phyloP scores from a whole-genome alignment of 2,797 vertebrate genomes.

The Hydrocynus forskahlii region DNA sequence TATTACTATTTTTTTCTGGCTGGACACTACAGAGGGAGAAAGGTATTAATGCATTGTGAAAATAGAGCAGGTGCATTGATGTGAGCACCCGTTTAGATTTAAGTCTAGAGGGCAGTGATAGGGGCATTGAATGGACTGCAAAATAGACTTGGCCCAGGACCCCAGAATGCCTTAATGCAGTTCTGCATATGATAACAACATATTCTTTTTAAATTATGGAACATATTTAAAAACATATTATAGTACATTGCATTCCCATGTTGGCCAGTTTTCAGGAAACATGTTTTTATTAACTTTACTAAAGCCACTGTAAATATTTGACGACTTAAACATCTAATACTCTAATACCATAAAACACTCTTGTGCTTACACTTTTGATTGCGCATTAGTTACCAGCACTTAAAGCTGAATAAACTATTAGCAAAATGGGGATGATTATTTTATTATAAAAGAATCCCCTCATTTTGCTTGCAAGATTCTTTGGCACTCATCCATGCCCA shows the following conservation, averaged over 20 bases:
- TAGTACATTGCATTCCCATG: too few relatives aligned
- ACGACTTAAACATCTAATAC: too few relatives aligned
- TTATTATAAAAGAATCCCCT: too few relatives aligned
- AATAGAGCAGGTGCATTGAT: too few relatives aligned
- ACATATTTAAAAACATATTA: not conserved
- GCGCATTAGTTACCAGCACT: too few relatives aligned
- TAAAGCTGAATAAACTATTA: too few relatives aligned
- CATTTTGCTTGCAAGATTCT: too few relatives aligned
- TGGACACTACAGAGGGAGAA: not conserved
- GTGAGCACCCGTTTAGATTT: too few relatives aligned
- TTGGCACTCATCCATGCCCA: not conserved
- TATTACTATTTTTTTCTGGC: not conserved
- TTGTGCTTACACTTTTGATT: not conserved
- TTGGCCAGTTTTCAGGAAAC: not conserved
- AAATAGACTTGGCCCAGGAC: not conserved
- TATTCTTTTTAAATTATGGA: not conserved
- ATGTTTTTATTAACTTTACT: not conserved
- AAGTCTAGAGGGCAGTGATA: too few relatives aligned
- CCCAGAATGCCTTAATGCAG: not conserved
- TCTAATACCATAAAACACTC: too few relatives aligned
- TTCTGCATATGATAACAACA: not conserved
- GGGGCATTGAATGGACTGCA: not conserved
- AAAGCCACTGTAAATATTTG: too few relatives aligned
- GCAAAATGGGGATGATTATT: not conserved
- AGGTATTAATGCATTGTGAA: too few relatives aligned